These are phyloP conservation scores for Pseudochromis fuscus DNA, from an alignment of 2,797 vertebrate species.

Conservation along the genomic window DNA sequence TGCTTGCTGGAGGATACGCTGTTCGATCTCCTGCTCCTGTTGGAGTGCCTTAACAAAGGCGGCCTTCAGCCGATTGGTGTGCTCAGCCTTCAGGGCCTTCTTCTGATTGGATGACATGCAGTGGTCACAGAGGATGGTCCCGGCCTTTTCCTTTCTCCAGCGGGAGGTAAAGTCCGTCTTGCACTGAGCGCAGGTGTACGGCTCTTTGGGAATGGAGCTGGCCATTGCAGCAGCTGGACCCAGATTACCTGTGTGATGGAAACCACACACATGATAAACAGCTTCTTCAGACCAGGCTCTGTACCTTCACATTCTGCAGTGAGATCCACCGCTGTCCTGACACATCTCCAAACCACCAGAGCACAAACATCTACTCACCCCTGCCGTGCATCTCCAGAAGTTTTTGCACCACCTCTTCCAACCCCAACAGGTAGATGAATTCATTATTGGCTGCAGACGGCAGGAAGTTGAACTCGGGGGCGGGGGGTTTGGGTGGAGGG, in stretches of 20 bases:
- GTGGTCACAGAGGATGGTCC: constrained; percentile 94
- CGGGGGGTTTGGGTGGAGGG: constrained; percentile 95
- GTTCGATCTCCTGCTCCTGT: constrained; percentile 99
- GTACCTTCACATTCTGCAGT: neutral
- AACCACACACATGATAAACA: neutral
- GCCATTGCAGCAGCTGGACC: constrained; percentile 70
- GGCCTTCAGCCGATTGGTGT: constrained; percentile 95
- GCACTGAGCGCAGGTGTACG: constrained; percentile 94
- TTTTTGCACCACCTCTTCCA: constrained; percentile 98
- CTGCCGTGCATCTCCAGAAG: constrained; percentile 95
- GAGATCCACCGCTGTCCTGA: neutral
- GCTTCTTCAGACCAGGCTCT: neutral
- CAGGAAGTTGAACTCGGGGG: constrained; percentile 96
- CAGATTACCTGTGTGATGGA: constrained; percentile 84
- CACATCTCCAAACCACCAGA: neutral
- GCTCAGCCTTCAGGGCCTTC: constrained; percentile 95
- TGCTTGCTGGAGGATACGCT: constrained; percentile 94
- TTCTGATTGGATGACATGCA: constrained; percentile 99
- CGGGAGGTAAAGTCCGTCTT: constrained; percentile 99
- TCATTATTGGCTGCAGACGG: constrained; percentile 98
- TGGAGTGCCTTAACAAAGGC: constrained; percentile 98
- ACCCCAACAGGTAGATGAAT: constrained; percentile 97
- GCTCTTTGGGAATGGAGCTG: constrained; percentile 87
- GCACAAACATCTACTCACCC: constrained; percentile 67
- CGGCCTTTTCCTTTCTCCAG: constrained; percentile 96